Base-by-base conservation (phyloP, 2,113 vertebrate genomes). In the Toxotes jaculatrix region DNA sequence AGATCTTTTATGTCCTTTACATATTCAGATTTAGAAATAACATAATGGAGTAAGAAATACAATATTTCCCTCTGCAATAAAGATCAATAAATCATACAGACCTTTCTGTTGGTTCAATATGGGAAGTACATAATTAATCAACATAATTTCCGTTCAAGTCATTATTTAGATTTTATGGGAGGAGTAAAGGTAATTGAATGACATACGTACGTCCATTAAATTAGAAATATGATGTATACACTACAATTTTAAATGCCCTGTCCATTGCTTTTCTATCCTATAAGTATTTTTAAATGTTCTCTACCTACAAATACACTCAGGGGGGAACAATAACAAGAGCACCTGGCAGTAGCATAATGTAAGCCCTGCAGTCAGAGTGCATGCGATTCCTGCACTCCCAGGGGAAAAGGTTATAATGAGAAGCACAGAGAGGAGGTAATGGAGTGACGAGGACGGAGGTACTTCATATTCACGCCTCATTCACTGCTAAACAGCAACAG, bases 381-480 rank as follows among this genome's bases (percentile, higher is more conserved):
- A 47, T 71, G 38, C 34, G 49, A 19, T n/a, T 43, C 7, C 31
- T 65, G 62, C 63, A 2, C 9, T 84, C 74, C 74, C 81, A 6
- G 51, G 34, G 36, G 74, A 27, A 55, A 7, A 74, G 45, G 53
- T 53, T 56, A 34, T 67, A 70, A 84, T 84, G 75, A 87, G 75
- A 73, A 74, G 59, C 70, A 74, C 32, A 69, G 65, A 77, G 63
- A 74, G 79, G 77, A 66, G 71, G 59, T 88, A 86, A 91, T 87
- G 82, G 72, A 66, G 76, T 67, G 70, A 84, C 16, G 1, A 79
- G 62, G 62, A 66, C 3, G 1, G 27, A 68, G 57, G 27, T 56
- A 32, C 80, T 77, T 87, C 66, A 81, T 76, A 80, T 88, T 87
- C 84, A 83, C 3, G 38, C 72, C 62, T 85, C 88, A 85, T 82